Base-by-base conservation (phyloP, 1,140 invertebrate species). In the Zaprionus gabonicus region DNA sequence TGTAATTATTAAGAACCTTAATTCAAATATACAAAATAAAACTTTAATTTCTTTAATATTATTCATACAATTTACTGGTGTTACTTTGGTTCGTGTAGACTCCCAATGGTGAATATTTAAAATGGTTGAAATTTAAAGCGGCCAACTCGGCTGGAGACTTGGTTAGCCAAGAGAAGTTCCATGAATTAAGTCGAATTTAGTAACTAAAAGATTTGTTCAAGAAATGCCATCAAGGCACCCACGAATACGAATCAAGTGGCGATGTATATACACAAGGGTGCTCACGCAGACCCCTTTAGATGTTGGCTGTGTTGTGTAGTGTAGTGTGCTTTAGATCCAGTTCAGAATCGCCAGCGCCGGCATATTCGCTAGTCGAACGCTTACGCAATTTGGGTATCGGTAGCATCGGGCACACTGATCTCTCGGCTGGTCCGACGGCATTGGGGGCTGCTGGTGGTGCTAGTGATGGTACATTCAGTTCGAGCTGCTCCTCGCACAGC, bases 311-410 rank as follows among this genome's bases (percentile, higher is more conserved):
- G 23, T 71, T 71, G 27, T 31, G 57, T 58, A 28, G 25, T 17
- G 41, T 53, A 23, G 53, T 64, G 25, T 31, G 59, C 73, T 76
- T 71, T 1, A 62, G n/a, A 23, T 71, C 69, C 44, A 71, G 60
- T 31, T 87, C 57, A 7, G 81, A 80, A 62, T 88, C 84, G 15
- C 85, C 84, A 38, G 81, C 84, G 7, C 85, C 84, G 23, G 72
- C 73, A n/a, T 57, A 72, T 23, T 76, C 71, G 17, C 51, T 55
- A 41, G 9, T 71, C 17, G 56, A 72, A 9, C 59, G 28, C 6
- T 31, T 46, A n/a, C 41, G 58, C 7, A 60, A 10, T 55, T 86
- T 83, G 3, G 53, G 34, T 2, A 5, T 34, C 4, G 36, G 12
- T 4, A 12, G 28, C 10, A 20, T 12, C 3, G 31, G 31, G 9